Evolutionary conservation across 2,888 invertebrate species (phyloP), one percentile per base, ranked within the genome.

Genomic region (Netelia virgata): DNA sequence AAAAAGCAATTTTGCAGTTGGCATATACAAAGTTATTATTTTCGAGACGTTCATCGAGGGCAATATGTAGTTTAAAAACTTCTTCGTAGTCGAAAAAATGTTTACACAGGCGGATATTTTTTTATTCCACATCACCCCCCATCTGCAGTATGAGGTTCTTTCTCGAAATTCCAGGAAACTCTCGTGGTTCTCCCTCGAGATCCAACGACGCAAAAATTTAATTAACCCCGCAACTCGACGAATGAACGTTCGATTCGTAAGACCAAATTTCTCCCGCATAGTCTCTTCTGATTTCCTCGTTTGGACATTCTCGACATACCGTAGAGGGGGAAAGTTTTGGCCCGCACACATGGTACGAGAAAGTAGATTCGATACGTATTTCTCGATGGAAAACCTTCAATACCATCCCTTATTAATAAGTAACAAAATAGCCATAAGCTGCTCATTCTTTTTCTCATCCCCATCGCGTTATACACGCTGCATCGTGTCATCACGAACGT

Each of bases 321-420:
- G 20, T 14, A 28, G 55, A 53, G 3, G 14, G 20, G 16, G 18
- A 6, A 20, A 20, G 20, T 55, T 53, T 64, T 41, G 55, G 20
- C 14, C 20, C 3, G 28, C 43, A 11, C 14, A 10, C 57, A 57
- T 16, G 41, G 16, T 68, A n/a, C 36, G 36, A 68, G 18, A 11
- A 10, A 23, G 11, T 6, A n/a, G n/a, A 16, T 9, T 57, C 5
- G 11, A 53, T 53, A 53, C 63, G 55, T 43, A 11, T 43, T 57
- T 43, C 10, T 55, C 81, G 55, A 68, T 55, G 16, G 69, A 64
- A 47, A 81, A 81, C 23, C 23, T 53, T 28, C 20, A 74, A 74
- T 55, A n/a, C 20, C 8, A 28, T 43, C 41, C 59, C 53, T 66
- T 20, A 63, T 69, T 53, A 75, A 64, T 36, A 64, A 9, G 3